A percentile compares a stretch with the other conserved stretches of the same genome.
These are phyloP conservation scores for Poecilia velifera DNA, from an alignment of 2,797 vertebrate species.

Conservation along the genomic window DNA sequence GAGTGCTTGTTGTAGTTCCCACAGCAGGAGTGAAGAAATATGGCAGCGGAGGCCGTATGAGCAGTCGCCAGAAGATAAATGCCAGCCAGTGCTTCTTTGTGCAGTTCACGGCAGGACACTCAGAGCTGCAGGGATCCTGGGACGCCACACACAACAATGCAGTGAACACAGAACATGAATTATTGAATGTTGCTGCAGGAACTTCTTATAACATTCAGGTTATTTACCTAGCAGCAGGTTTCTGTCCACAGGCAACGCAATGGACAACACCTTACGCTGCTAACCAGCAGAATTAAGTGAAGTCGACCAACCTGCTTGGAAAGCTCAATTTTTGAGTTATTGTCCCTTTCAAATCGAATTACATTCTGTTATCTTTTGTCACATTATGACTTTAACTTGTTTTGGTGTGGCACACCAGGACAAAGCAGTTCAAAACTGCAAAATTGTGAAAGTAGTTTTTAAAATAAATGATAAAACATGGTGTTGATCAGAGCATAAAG, in stretches of 20 bases:
- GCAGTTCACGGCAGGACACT: constrained; percentile 41
- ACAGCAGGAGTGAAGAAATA: constrained; percentile 50
- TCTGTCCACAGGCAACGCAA: neutral
- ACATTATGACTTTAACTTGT: neutral
- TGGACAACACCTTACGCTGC: neutral
- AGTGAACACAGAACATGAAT: constrained; percentile 40
- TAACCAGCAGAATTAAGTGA: neutral
- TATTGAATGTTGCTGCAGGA: constrained; percentile 38
- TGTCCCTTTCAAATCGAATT: neutral
- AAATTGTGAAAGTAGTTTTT: neutral
- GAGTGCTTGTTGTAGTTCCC: constrained; percentile 60
- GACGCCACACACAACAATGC: constrained; percentile 8
- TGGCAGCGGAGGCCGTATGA: constrained; percentile 38
- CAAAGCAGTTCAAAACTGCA: neutral
- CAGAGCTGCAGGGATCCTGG: constrained; percentile 49
- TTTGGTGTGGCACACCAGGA: neutral
- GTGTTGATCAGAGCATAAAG: no score
- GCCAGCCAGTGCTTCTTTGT: constrained; percentile 45
- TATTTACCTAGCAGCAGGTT: constrained; percentile 5
- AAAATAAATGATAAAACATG: no score
- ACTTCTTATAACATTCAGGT: neutral
- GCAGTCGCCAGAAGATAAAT: constrained; percentile 36
- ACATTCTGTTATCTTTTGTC: neutral
- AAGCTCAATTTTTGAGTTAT: neutral
- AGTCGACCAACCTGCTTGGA: neutral